Evolutionary conservation across 2,797 vertebrate genomes (phyloP), one percentile per base, ranked within the genome.

Genomic region (Scomberomorus guttatus): DNA sequence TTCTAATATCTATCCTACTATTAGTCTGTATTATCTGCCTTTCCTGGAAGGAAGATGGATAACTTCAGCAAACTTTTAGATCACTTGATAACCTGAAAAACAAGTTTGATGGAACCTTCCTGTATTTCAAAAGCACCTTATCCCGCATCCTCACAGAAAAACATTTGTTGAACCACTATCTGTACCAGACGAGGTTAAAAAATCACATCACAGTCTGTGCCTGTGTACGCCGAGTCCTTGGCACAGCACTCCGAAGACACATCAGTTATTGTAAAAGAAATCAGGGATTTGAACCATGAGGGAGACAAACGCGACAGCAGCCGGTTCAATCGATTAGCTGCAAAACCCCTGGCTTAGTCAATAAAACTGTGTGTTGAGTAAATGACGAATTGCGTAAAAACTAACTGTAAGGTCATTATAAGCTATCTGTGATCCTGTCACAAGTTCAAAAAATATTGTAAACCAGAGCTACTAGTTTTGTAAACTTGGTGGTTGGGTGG

Each of bases 351-450:
- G 5, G 20, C 18, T 58, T 34, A 10, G 15, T 67, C 58, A 48
- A 27, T 55, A 70, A 55, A 57, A 61, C 17, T 1, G 8, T 18
- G 4, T 12, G 27, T 50, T 59, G 25, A 13, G 17, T 72, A 59
- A 71, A 63, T 52, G 57, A 20, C 37, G 18, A 46, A 17, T 50
- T 63, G 42, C 57, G 50, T 73, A 62, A 51, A 82, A 73, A 7
- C 52, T 34, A 1, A 17, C 44, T 62, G 56, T 52, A 0, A 27
- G 39, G 51, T 24, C 9, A 60, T 61, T 37, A 2, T 18, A 65
- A 58, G 11, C 48, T 27, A 27, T 56, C 11, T 55, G 3, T 58
- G 12, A 27, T 51, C 15, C 8, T 68, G 25, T 24, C 9, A 15
- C 14, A 18, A 61, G 25, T 59, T 1, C 1, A 27, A 24, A 22